Evolutionary conservation across 2,888 invertebrate species (phyloP).

Genomic region (Cheilosia impressa): DNA sequence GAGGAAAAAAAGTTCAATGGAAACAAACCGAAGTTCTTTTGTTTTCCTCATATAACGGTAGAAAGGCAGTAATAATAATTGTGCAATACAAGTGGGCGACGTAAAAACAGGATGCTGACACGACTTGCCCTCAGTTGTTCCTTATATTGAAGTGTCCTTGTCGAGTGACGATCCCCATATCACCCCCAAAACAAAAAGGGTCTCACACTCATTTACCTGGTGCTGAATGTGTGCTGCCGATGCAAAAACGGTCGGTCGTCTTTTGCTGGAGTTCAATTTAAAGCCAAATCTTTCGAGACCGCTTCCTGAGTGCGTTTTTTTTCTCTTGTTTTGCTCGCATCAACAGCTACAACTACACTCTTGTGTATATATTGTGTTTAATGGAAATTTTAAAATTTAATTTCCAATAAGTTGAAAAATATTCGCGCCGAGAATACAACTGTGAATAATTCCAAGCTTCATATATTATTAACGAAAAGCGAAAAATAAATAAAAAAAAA

Average conservation of each 20-base stretch:
- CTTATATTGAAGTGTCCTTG: constrained; percentile 54
- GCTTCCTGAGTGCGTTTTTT: constrained; percentile 8
- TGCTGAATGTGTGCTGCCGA: constrained; percentile 7
- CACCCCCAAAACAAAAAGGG: constrained; percentile 29
- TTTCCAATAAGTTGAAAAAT: constrained; percentile 47
- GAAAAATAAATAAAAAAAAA: constrained; percentile 7
- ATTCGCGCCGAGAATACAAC: constrained; percentile 39
- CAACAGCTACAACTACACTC: background rate
- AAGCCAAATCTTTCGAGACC: constrained; percentile 22
- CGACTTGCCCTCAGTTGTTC: constrained; percentile 49
- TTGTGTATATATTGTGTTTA: constrained; percentile 33
- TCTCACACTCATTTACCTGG: constrained; percentile 2
- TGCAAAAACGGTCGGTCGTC: constrained; percentile 22
- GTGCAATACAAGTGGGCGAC: constrained; percentile 33
- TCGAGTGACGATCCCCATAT: constrained; percentile 14
- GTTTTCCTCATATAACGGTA: constrained; percentile 26
- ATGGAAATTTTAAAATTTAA: constrained; percentile 61
- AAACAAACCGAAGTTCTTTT: constrained; percentile 45
- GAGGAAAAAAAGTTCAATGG: constrained; percentile 15
- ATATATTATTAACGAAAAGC: constrained; percentile 32
- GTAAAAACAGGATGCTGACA: constrained; percentile 72
- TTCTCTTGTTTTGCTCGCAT: background rate
- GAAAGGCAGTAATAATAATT: constrained; percentile 16
- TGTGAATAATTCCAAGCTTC: constrained; percentile 21
- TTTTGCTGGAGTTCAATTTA: constrained; percentile 26